Evolutionary conservation across 2,888 invertebrate genomes (phyloP), one percentile per base, ranked within the genome.

Genomic region (Nomada fucata): DNA sequence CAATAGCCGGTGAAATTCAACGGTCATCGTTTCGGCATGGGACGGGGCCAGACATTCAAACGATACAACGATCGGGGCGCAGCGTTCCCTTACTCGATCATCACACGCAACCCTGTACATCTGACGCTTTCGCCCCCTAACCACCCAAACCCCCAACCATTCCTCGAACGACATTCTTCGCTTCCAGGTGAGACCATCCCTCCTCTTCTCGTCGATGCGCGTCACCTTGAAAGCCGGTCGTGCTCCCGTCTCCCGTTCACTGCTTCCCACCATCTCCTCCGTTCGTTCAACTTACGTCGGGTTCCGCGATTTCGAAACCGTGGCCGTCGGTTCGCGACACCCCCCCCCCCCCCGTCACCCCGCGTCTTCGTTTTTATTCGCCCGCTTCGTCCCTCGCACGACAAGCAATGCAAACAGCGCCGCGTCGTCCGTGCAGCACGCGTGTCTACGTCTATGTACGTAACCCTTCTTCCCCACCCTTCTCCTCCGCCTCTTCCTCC

Each of bases 351-450:
- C n/a, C n/a, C n/a, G n/a, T n/a, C 36, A 1, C 67, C 42, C 26
- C 71, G 68, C 47, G 59, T 64, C 18, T 18, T 50, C 9, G 3
- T 60, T 2, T 11, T 10, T 20, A 2, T 9, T 29, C 15, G 20
- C 47, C 13, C 47, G 1, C 60, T 65, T n/a, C 68, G 50, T 60
- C 55, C 64, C 42, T 60, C 68, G 63, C 71, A 36, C 76, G 76
- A 83, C 69, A 76, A 81, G 73, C 79, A 84, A 84, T 77, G 79
- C 82, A 80, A 89, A 89, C 80, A 84, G 83, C 86, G 83, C 87
- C 83, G 84, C 83, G 80, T 86, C 81, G 65, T 82, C 80, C 82
- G 84, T 86, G 76, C 82, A 82, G 84, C 86, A 79, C 84, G 84
- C 84, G 84, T 87, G 83, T 82, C 67, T 52, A 52, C 26, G 69